Conservation (phyloP, 2,797 vertebrate species). For the Dromococcyx pavoninus region DNA sequence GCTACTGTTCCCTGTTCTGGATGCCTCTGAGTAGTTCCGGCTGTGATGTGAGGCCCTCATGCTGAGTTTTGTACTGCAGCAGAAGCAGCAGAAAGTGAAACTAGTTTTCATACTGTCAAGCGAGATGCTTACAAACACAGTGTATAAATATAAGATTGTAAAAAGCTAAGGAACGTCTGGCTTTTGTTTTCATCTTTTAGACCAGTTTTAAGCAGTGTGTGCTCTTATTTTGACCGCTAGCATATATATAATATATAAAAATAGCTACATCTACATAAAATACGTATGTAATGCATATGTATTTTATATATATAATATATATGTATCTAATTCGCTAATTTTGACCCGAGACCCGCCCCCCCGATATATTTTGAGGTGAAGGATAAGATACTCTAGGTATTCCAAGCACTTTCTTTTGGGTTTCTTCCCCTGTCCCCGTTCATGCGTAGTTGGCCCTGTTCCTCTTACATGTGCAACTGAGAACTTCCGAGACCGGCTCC, state of each 20-base stretch:
- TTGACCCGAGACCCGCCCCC: background rate
- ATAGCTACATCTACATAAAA: background rate
- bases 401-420: background rate
- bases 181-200: background rate
- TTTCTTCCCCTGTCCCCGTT: too few species aligned
- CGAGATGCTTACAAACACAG: background rate
- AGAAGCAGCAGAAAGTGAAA: background rate
- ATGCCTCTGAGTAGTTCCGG: background rate
- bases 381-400: background rate
- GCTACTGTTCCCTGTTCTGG: background rate
- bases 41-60: background rate
- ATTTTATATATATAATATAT: background rate
- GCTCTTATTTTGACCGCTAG: background rate
- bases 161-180: background rate
- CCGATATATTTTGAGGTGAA: background rate
- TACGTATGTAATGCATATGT: background rate
- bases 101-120: background rate
- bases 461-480: background rate
- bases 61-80: background rate
- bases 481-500: background rate
- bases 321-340: background rate
- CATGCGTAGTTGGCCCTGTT: background rate
- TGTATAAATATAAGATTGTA: background rate
- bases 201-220: background rate
- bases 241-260: background rate